Conservation (phyloP, 2,888 invertebrate genomes). For the Chrysotoxum bicinctum region DNA sequence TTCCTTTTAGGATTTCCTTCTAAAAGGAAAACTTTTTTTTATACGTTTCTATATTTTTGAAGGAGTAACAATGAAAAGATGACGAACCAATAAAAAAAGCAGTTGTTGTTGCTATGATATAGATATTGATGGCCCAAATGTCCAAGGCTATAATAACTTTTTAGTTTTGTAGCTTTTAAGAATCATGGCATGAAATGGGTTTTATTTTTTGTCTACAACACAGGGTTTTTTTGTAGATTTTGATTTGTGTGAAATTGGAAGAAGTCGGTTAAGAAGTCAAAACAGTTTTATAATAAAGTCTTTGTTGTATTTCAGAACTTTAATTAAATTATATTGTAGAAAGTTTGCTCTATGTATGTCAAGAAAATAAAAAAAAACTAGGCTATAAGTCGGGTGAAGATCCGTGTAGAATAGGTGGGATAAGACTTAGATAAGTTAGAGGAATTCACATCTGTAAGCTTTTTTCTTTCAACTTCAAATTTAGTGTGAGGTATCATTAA, state of each 20-base stretch:
- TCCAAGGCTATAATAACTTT: conserved; percentile 35
- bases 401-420: no score
- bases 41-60: background rate
- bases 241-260: background rate
- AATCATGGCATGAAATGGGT: background rate
- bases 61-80: conserved; percentile 22
- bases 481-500: no score
- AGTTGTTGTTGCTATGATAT: conserved; percentile 11
- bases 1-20: background rate
- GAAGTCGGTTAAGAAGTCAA: background rate
- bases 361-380: background rate
- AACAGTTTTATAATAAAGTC: background rate
- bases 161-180: conserved; percentile 2
- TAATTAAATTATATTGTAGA: background rate
- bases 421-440: no score
- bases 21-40: background rate
- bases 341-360: background rate
- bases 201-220: background rate
- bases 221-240: background rate
- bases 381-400: background rate
- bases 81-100: conserved; percentile 18
- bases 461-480: no score
- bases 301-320: background rate
- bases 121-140: conserved; percentile 19
- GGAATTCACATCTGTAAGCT: no score